Conservation (phyloP, 1,140 invertebrate species). For the Calephelis virginiensis region DNA sequence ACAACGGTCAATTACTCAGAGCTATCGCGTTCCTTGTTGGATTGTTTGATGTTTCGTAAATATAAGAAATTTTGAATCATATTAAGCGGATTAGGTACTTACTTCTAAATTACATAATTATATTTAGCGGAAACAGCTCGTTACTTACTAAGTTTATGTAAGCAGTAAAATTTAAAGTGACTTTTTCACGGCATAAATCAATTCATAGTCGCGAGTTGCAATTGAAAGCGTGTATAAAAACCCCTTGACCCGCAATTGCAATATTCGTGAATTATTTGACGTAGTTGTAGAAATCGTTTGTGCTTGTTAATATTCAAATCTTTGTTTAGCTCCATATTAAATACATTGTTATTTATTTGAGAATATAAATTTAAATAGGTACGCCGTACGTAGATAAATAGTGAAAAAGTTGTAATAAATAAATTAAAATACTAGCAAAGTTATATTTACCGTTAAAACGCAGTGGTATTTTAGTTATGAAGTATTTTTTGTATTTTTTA, state of each 20-base stretch:
- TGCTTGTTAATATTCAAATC: background rate
- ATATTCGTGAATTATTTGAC: slow-evolving; percentile 8
- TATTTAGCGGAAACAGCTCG: too few relatives aligned
- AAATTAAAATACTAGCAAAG: background rate
- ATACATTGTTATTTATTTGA: too few relatives aligned
- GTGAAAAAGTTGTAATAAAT: too few relatives aligned
- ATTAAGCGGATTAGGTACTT: too few relatives aligned
- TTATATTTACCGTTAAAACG: background rate
- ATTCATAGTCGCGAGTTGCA: background rate
- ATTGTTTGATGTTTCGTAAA: too few relatives aligned
- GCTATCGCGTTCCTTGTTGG: too few relatives aligned
- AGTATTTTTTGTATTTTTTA: background rate
- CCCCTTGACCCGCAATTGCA: slow-evolving; percentile 13
- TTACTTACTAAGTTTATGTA: background rate
- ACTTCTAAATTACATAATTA: too few relatives aligned
- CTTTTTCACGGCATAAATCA: background rate
- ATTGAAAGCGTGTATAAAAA: slow-evolving; percentile 11
- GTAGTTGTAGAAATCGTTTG: background rate
- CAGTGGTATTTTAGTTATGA: background rate
- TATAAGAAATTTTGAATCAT: too few relatives aligned
- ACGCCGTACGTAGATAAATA: too few relatives aligned
- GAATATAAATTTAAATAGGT: too few relatives aligned
- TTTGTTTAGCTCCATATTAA: background rate
- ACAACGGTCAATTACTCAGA: too few relatives aligned
- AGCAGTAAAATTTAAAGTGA: background rate